These are phyloP conservation scores for Teleiodes luculella DNA, from an alignment of 2,888 invertebrate genomes.

Conservation along the genomic window DNA sequence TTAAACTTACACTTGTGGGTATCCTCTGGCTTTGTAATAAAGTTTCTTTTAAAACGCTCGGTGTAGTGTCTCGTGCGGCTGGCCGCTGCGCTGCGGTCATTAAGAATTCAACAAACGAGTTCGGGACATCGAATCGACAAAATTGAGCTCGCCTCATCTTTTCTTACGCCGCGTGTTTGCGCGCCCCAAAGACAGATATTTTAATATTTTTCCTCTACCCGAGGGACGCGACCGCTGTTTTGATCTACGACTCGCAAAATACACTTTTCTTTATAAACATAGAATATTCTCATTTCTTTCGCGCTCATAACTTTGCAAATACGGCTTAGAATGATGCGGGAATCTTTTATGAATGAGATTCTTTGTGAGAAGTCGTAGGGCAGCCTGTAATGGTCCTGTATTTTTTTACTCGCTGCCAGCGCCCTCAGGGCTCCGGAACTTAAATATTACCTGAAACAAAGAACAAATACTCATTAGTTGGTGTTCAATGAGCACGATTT, in stretches of 20 bases:
- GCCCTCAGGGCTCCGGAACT: slow-evolving; percentile 31
- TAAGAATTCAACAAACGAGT: slow-evolving; percentile 74
- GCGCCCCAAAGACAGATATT: slow-evolving; percentile 58
- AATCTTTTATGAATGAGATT: slow-evolving; percentile 54
- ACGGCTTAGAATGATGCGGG: slow-evolving; percentile 40
- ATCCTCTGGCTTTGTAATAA: background rate
- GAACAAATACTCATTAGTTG: slow-evolving; percentile 29
- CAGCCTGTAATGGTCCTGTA: slow-evolving; percentile 30
- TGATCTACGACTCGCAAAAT: slow-evolving; percentile 61
- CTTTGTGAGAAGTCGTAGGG: slow-evolving; percentile 34
- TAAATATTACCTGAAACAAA: slow-evolving; percentile 61
- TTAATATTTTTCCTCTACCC: slow-evolving; percentile 58
- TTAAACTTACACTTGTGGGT: background rate
- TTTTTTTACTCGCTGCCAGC: slow-evolving; percentile 43
- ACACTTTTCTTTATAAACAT: slow-evolving; percentile 51
- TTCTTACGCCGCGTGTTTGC: slow-evolving; percentile 65
- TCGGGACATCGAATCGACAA: slow-evolving; percentile 73
- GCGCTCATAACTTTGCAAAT: slow-evolving; percentile 55
- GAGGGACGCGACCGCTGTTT: slow-evolving; percentile 59
- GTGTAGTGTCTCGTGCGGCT: slow-evolving; percentile 20
- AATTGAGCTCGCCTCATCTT: slow-evolving; percentile 72
- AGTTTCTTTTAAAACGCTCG: no score
- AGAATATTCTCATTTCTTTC: slow-evolving; percentile 51
- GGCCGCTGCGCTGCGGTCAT: slow-evolving; percentile 61
- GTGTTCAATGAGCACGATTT: background rate